Evolutionary conservation across 2,888 invertebrate species (phyloP).

Genomic region (Plusia festucae): DNA sequence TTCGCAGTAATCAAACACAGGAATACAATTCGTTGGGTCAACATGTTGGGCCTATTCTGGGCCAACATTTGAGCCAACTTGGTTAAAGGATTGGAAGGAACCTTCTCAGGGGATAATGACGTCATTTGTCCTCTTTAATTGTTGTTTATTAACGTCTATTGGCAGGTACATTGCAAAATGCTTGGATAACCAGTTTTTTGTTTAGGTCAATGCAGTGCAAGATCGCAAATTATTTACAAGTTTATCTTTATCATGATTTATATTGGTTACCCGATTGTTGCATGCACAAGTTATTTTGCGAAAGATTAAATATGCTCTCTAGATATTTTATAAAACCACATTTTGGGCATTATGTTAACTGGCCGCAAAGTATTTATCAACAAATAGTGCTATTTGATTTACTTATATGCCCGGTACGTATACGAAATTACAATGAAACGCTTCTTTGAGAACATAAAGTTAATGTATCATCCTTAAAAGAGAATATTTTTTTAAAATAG

Average conservation of each 20-base stretch:
- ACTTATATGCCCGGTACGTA: no score
- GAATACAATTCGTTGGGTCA: neutral
- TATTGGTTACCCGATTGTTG: neutral
- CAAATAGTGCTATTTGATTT: no score
- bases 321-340: no score
- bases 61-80: neutral
- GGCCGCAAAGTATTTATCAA: no score
- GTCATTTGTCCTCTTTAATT: neutral
- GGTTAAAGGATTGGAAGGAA: neutral
- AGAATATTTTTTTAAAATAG: no score
- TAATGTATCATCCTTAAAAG: no score
- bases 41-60: neutral
- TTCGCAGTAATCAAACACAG: neutral
- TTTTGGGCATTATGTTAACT: no score
- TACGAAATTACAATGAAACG: no score
- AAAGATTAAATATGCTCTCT: no score
- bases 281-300: neutral
- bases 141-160: neutral
- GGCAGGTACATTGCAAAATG: slow-evolving; percentile 1
- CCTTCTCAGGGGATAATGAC: neutral
- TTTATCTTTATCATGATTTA: neutral
- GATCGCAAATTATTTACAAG: neutral
- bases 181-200: neutral
- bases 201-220: slow-evolving; percentile 1
- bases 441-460: no score